Conservation (phyloP, 2,113 vertebrate genomes). For the Vicugna pacos region DNA sequence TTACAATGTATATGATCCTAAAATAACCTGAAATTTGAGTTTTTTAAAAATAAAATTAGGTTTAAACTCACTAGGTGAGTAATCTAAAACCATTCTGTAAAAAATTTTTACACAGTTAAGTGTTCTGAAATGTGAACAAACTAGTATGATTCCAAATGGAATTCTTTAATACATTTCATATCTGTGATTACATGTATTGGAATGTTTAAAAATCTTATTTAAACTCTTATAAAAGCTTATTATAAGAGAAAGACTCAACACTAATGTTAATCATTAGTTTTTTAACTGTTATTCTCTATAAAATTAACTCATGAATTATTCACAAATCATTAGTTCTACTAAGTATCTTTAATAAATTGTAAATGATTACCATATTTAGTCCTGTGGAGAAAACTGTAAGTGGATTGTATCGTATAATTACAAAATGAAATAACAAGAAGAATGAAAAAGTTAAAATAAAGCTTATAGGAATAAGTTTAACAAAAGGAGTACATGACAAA, state of each 20-base stretch:
- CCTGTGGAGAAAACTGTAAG: not conserved
- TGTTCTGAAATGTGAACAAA: conserved; percentile 31
- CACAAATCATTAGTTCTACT: not conserved
- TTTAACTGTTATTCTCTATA: not conserved
- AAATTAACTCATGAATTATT: conserved; percentile 58
- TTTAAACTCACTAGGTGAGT: conserved; percentile 48
- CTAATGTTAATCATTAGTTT: not conserved
- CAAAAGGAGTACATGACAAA: no score
- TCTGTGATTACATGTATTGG: not conserved
- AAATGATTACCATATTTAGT: conserved; percentile 42
- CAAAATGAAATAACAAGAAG: conserved; percentile 31
- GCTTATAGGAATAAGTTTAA: no score
- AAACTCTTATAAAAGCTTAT: conserved; percentile 38
- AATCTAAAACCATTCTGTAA: conserved; percentile 50
- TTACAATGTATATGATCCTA: not conserved
- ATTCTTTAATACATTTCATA: conserved; percentile 37
- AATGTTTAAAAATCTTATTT: conserved; percentile 33
- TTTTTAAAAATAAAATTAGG: conserved; percentile 59
- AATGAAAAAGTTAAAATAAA: not conserved
- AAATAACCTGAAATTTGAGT: conserved; percentile 33
- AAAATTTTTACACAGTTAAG: conserved; percentile 16
- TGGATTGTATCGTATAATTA: not conserved
- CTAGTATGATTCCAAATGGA: not conserved
- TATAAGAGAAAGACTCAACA: conserved; percentile 1
- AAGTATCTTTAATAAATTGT: not conserved